Percentiles rank a stretch among this genome's conserved stretches.
Evolutionary conservation across 2,113 vertebrate species (phyloP).

Genomic region (Syngnathus typhle): DNA sequence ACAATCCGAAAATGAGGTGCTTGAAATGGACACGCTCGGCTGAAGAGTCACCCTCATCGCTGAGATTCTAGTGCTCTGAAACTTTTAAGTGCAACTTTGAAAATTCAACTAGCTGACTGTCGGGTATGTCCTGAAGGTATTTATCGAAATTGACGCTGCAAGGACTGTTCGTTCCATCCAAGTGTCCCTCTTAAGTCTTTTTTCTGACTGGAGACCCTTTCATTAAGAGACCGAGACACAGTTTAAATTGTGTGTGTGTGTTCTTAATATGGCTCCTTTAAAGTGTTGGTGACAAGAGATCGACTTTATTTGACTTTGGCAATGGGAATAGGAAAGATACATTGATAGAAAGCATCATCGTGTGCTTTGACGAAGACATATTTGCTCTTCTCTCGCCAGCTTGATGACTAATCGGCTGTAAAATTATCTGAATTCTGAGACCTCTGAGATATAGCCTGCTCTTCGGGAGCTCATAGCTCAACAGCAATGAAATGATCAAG

Average conservation of each 20-base stretch:
- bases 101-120: too few relatives aligned
- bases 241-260: neutral
- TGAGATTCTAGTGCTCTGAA: too few relatives aligned
- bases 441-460: conserved; percentile 35
- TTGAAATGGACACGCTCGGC: too few relatives aligned
- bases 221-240: neutral
- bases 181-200: neutral
- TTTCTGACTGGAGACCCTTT: neutral
- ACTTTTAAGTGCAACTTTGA: too few relatives aligned
- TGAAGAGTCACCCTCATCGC: too few relatives aligned
- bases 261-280: neutral
- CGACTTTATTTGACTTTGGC: conserved; percentile 31
- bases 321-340: conserved; percentile 10
- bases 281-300: conserved; percentile 33
- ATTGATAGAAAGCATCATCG: conserved; percentile 22
- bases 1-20: too few relatives aligned
- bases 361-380: conserved; percentile 42
- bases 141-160: too few relatives aligned
- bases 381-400: conserved; percentile 43
- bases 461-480: conserved; percentile 38
- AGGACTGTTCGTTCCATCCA: too few relatives aligned
- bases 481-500: conserved; percentile 38
- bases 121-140: too few relatives aligned
- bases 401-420: conserved; percentile 45
- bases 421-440: conserved; percentile 42